These are phyloP conservation scores for Blera fallax DNA, from an alignment of 2,888 invertebrate genomes.

Conservation along the genomic window DNA sequence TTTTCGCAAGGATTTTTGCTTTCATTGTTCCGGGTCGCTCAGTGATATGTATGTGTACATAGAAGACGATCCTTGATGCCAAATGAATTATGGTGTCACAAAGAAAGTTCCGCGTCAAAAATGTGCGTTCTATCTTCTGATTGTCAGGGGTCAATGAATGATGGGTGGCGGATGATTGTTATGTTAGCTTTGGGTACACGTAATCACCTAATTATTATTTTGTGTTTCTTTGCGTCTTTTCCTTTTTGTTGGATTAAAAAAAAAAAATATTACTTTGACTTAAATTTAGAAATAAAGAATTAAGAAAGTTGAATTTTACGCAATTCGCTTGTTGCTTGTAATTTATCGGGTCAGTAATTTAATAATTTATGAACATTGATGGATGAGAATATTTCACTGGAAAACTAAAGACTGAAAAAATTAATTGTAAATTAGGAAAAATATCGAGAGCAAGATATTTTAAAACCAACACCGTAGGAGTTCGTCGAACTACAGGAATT, in stretches of 20 bases:
- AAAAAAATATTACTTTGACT: neutral
- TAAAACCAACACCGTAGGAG: too few species aligned
- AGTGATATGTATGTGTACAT: neutral
- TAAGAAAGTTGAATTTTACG: neutral
- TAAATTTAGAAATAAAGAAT: neutral
- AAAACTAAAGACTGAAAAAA: too few species aligned
- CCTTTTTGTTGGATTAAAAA: neutral
- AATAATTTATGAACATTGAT: neutral
- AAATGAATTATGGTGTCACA: neutral
- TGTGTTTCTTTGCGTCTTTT: neutral
- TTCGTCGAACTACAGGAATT: too few species aligned
- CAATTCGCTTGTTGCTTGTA: neutral
- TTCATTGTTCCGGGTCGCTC: neutral
- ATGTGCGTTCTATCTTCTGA: neutral
- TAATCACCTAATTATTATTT: conserved; percentile 5
- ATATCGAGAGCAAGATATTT: too few species aligned
- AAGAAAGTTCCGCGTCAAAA: neutral
- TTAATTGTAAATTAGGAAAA: too few species aligned
- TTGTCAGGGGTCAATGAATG: neutral
- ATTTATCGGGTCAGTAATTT: neutral
- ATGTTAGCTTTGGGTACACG: neutral
- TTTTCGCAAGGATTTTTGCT: neutral
- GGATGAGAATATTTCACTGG: too few species aligned
- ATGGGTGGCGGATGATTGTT: neutral
- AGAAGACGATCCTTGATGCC: conserved; percentile 3